Evolutionary conservation across 2,888 invertebrate genomes (phyloP).

Genomic region (Calameuta idolon): DNA sequence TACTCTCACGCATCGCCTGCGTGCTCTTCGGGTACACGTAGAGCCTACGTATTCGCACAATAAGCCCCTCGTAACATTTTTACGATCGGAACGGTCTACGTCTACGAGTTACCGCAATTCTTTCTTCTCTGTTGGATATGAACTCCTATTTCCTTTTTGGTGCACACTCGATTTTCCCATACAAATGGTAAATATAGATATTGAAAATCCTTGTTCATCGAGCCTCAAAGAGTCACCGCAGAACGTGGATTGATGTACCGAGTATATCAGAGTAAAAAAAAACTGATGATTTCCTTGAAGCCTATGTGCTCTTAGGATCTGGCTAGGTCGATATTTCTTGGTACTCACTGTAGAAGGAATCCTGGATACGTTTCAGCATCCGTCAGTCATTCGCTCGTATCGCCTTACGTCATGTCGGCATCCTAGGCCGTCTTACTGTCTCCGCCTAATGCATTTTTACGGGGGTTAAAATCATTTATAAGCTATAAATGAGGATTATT

Average conservation of each 20-base stretch:
- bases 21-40: slow-evolving; percentile 22
- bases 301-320: not conserved
- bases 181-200: not conserved
- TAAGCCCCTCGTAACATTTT: slow-evolving; percentile 56
- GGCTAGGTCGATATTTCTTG: not conserved
- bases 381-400: not conserved
- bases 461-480: slow-evolving; percentile 67
- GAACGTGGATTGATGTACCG: too few relatives aligned
- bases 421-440: slow-evolving; percentile 18
- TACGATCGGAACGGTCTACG: slow-evolving; percentile 43
- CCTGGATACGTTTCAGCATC: not conserved
- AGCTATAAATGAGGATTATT: slow-evolving; percentile 66
- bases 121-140: not conserved
- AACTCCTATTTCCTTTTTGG: not conserved
- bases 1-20: slow-evolving; percentile 41
- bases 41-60: slow-evolving; percentile 41
- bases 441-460: slow-evolving; percentile 63
- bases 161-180: not conserved
- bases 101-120: slow-evolving; percentile 20
- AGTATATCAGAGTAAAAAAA: not conserved
- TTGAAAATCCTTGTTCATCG: not conserved
- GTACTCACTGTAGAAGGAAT: not conserved
- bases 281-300: not conserved
- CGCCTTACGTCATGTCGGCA: not conserved
- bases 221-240: not conserved